Evolutionary conservation across 2,888 invertebrate genomes (phyloP).

Genomic region (Horisme vitalbata): DNA sequence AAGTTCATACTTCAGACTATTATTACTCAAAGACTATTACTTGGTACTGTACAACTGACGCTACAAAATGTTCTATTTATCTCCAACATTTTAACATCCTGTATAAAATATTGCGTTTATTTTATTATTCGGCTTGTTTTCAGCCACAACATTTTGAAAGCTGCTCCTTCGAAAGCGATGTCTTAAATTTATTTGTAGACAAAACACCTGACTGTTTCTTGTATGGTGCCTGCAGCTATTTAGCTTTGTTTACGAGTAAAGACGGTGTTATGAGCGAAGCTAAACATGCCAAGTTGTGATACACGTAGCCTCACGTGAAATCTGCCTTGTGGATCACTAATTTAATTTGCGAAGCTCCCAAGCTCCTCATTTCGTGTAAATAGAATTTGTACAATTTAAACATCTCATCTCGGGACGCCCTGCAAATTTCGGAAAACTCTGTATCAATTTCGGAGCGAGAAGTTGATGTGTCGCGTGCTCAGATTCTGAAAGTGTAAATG

Average conservation of each 20-base stretch:
- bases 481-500: conserved; percentile 19
- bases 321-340: conserved; percentile 44
- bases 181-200: background rate
- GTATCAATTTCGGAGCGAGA: conserved; percentile 17
- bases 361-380: conserved; percentile 49
- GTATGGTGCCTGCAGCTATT: conserved; percentile 15
- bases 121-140: conserved; percentile 6
- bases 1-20: no score
- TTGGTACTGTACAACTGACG: conserved; percentile 4
- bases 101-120: background rate
- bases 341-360: conserved; percentile 53
- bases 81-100: conserved; percentile 4
- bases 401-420: conserved; percentile 33
- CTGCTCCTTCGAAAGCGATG: background rate
- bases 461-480: conserved; percentile 9
- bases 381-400: conserved; percentile 41
- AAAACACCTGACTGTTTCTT: background rate
- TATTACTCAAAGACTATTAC: no score
- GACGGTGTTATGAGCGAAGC: conserved; percentile 13
- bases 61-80: conserved; percentile 3
- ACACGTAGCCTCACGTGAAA: conserved; percentile 32
- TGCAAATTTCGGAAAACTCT: conserved; percentile 17
- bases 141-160: background rate
- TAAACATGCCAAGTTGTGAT: conserved; percentile 23
- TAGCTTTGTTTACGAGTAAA: conserved; percentile 6